phyloP scores from a whole-genome alignment of 2,113 vertebrate genomes.

The Corythoichthys haematopterus region DNA sequence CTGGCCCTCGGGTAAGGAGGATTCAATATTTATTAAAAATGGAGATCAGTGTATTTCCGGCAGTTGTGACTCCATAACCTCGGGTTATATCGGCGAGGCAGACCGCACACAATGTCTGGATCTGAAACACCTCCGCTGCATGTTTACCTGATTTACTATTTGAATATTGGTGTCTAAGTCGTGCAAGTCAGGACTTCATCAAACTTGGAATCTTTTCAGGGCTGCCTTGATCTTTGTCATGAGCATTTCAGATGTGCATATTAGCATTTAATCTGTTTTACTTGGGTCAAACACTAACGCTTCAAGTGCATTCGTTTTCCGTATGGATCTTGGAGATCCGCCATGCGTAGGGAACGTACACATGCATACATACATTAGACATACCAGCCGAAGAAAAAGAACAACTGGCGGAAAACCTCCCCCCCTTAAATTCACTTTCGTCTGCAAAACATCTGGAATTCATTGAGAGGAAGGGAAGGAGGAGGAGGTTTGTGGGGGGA shows the following conservation, averaged over 20 bases:
- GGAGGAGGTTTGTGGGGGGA: constrained; percentile 33
- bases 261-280: neutral
- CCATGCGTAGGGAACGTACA: constrained; percentile 23
- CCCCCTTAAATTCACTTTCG: constrained; percentile 60
- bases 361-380: constrained; percentile 39
- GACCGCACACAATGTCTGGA: constrained; percentile 70
- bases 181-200: constrained; percentile 55
- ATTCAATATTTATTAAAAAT: constrained; percentile 77
- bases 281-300: constrained; percentile 14
- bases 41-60: constrained; percentile 65
- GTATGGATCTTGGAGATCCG: constrained; percentile 18
- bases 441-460: constrained; percentile 83
- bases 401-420: constrained; percentile 34
- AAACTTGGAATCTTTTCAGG: constrained; percentile 27
- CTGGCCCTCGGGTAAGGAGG: constrained; percentile 56
- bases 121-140: constrained; percentile 48
- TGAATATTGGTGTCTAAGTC: constrained; percentile 51
- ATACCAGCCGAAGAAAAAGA: constrained; percentile 28
- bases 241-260: constrained; percentile 15
- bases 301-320: constrained; percentile 24
- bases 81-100: constrained; percentile 51
- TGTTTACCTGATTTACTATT: constrained; percentile 56
- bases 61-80: constrained; percentile 63
- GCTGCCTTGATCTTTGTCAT: constrained; percentile 18
- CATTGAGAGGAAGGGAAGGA: constrained; percentile 65